Evolutionary conservation across 2,113 vertebrate genomes (phyloP).

Genomic region (Aegithalos caudatus): DNA sequence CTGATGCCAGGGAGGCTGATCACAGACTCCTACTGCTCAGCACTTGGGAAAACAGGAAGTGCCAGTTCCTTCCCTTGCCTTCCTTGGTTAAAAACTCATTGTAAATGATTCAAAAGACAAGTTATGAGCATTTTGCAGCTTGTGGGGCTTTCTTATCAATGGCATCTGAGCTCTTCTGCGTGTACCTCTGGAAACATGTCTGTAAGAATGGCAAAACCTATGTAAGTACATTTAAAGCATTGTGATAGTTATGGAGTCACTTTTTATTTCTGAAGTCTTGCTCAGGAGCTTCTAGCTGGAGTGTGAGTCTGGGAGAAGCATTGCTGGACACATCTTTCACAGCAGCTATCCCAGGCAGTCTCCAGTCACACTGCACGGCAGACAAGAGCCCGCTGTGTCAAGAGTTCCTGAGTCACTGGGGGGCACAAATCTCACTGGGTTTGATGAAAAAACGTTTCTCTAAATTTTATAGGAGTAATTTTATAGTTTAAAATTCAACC

Average conservation of each 20-base stretch:
- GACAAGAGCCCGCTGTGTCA: not conserved
- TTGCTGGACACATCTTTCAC: fast-evolving
- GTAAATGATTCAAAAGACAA: not conserved
- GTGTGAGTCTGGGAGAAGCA: not conserved
- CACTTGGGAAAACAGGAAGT: not conserved
- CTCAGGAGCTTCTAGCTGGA: not conserved
- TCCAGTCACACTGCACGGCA: not conserved
- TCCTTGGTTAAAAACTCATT: not conserved
- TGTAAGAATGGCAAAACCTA: not conserved
- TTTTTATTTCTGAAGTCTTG: not conserved
- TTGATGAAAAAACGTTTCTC: not conserved
- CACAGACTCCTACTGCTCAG: not conserved
- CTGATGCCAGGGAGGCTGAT: not conserved
- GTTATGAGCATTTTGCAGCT: not conserved
- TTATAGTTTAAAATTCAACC: not conserved
- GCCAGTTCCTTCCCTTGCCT: not conserved
- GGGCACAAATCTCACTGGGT: not conserved
- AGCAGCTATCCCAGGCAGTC: not conserved
- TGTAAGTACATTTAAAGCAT: not conserved
- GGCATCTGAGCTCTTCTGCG: not conserved
- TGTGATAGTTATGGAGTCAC: not conserved
- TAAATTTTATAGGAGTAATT: not conserved
- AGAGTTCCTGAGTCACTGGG: not conserved
- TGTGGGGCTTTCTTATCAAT: not conserved
- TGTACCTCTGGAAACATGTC: not conserved